Evolutionary conservation across 2,888 invertebrate species (phyloP), one percentile per base, ranked within the genome.

Genomic region (Steinernema hermaphroditum): DNA sequence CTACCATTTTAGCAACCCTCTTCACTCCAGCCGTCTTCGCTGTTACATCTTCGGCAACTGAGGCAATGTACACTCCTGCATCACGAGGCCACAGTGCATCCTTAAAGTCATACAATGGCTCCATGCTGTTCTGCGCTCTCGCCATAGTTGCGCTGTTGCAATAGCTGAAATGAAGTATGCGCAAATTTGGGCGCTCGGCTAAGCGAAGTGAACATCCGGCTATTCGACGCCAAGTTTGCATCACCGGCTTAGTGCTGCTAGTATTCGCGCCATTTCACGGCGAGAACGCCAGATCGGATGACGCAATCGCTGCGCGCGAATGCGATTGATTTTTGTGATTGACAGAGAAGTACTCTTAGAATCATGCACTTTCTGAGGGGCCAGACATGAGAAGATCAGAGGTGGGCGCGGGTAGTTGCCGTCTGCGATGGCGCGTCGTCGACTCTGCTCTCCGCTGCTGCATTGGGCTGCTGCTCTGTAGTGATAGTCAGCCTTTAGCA

Each of bases 1-100:
- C 46, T 34, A 82, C 81, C 77, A 77, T 54, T 29, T 74, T 71
- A 0, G 81, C 81, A 9, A 76, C 79, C 57, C 74, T 73, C 19
- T 75, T 19, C 0, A 80, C 78, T 16, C 78, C 78, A 1, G 75
- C 41, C 1, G 73, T 16, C 46, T 80, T 74, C 70, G 81, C 72
- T 69, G 75, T 76, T 41, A 82, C 71, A 49, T 77, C 32, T 44
- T 24, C 62, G 68, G 70, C 75, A 73, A 34, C 75, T 49, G 78
- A 54, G 4, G 76, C 74, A 27, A 82, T 77, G 57, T 76, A 78
- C 69, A 77, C 77, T 37, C 75, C 80, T 0, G 79, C 78, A 41
- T 79, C 76, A 0, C 76, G 54, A 1, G 81, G 81, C n/a, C 69
- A 50, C 2, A 80, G 73, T 9, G 76, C 75, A 27, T 74, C 75